A percentile compares a stretch with the other conserved stretches of the same genome.
phyloP scores from a whole-genome alignment of 2,888 invertebrate genomes.

The Pollenia labialis region DNA sequence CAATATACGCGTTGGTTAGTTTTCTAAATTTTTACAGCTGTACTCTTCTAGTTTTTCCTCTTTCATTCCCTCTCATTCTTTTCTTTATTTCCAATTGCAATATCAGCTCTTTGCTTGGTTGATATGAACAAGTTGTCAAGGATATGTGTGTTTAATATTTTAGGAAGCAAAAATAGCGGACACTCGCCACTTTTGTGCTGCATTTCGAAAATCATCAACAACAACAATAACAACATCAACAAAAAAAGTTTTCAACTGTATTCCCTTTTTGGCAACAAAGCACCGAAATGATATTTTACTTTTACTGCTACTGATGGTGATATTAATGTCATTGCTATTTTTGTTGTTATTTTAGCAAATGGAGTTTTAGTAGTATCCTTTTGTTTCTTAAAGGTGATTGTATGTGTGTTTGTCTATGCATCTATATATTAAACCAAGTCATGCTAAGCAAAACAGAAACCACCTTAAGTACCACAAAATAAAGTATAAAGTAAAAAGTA shows the following conservation, averaged over 20 bases:
- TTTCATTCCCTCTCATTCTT: not conserved
- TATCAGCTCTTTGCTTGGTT: constrained; percentile 14
- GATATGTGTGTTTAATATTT: constrained; percentile 73
- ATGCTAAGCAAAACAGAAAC: not conserved
- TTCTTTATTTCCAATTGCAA: no score
- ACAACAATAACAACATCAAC: not conserved
- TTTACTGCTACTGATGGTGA: constrained; percentile 17
- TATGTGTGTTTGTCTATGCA: not conserved
- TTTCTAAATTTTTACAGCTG: constrained; percentile 36
- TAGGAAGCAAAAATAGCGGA: constrained; percentile 61
- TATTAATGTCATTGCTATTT: constrained; percentile 22
- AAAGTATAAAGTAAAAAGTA: constrained; percentile 10
- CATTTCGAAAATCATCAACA: constrained; percentile 1
- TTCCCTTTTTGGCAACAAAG: constrained; percentile 53
- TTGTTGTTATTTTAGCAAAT: constrained; percentile 1
- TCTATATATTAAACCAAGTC: not conserved
- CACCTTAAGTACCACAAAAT: constrained; percentile 49
- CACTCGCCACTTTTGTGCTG: constrained; percentile 41
- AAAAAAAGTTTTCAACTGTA: constrained; percentile 51
- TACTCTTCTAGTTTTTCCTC: not conserved
- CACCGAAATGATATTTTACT: constrained; percentile 27
- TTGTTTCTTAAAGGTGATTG: not conserved
- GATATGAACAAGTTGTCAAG: constrained; percentile 61
- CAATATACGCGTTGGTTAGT: constrained; percentile 20
- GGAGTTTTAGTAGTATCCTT: not conserved